phyloP scores from a whole-genome alignment of 1,140 invertebrate species.

The Drosophila melanica region DNA sequence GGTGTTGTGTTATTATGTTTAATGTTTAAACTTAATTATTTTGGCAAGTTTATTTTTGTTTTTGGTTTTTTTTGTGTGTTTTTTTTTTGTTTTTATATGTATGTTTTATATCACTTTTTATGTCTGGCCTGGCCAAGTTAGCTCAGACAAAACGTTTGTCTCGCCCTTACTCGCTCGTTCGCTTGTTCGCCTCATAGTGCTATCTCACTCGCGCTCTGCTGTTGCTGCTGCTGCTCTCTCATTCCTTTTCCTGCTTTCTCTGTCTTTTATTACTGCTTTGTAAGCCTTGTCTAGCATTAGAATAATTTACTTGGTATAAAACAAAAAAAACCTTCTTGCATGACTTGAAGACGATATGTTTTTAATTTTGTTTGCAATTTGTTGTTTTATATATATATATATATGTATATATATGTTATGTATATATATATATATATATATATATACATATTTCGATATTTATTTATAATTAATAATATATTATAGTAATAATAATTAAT shows the following conservation, averaged over 20 bases:
- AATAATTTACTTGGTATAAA: slow-evolving; percentile 71
- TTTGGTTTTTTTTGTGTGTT: slow-evolving; percentile 1
- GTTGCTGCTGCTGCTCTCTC: slow-evolving; percentile 1
- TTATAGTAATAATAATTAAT: slow-evolving; percentile 55
- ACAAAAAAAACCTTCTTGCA: slow-evolving; percentile 59
- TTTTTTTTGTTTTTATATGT: slow-evolving; percentile 40
- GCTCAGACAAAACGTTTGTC: slow-evolving; percentile 25
- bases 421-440: slow-evolving; percentile 37
- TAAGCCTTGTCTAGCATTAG: slow-evolving; percentile 66
- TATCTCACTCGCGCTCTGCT: slow-evolving; percentile 26
- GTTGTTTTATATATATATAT: slow-evolving; percentile 24
- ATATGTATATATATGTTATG: slow-evolving; percentile 38
- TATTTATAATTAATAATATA: slow-evolving; percentile 53
- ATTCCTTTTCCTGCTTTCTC: slow-evolving; percentile 3
- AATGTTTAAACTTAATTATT: slow-evolving; percentile 71
- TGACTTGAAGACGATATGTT: slow-evolving; percentile 82
- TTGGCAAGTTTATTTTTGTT: slow-evolving; percentile 67
- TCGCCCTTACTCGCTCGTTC: slow-evolving; percentile 14
- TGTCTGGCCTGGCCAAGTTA: slow-evolving; percentile 61
- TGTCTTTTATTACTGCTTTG: slow-evolving; percentile 48
- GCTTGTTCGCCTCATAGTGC: slow-evolving; percentile 5
- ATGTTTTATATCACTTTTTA: slow-evolving; percentile 68
- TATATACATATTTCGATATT: slow-evolving; percentile 43
- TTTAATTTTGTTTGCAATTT: slow-evolving; percentile 56
- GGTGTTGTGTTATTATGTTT: slow-evolving; percentile 33